phyloP scores from a whole-genome alignment of 2,888 invertebrate species.

The Meiosimyza decipiens region DNA sequence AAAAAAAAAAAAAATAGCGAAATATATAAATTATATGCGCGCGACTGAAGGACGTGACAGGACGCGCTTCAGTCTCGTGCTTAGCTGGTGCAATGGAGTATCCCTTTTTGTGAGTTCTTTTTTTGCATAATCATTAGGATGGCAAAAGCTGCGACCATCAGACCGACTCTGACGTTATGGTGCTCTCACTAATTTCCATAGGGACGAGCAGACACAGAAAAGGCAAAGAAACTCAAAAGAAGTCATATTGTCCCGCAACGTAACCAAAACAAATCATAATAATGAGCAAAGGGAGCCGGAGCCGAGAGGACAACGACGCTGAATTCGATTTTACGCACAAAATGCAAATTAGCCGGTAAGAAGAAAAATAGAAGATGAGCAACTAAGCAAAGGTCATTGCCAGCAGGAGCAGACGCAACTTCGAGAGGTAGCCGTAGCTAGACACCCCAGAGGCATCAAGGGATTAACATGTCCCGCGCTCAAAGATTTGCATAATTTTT shows the following conservation, averaged over 20 bases:
- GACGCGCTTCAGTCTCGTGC: constrained; percentile 36
- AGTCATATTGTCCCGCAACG: background rate
- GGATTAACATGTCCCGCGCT: constrained; percentile 1
- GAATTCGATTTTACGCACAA: background rate
- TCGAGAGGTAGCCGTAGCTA: background rate
- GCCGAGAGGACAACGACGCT: background rate
- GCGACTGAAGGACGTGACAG: constrained; percentile 16
- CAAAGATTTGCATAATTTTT: constrained; percentile 29
- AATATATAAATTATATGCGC: constrained; percentile 36
- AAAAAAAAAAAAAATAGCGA: constrained; percentile 28
- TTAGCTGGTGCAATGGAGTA: constrained; percentile 4
- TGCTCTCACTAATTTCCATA: background rate
- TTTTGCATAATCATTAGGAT: background rate
- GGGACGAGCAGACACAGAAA: background rate
- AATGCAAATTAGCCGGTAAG: constrained; percentile 26
- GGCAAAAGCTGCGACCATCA: background rate
- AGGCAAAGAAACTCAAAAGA: background rate
- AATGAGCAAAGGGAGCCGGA: constrained; percentile 1
- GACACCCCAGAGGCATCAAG: constrained; percentile 19
- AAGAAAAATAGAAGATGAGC: background rate
- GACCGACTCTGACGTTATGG: background rate
- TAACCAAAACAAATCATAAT: constrained; percentile 22
- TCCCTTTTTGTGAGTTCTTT: background rate
- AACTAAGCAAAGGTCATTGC: background rate
- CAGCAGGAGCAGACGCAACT: background rate